A percentile compares a stretch with the other conserved stretches of the same genome.
Conservation (phyloP, 2,797 vertebrate species). For the Pseudochaenichthys georgianus region DNA sequence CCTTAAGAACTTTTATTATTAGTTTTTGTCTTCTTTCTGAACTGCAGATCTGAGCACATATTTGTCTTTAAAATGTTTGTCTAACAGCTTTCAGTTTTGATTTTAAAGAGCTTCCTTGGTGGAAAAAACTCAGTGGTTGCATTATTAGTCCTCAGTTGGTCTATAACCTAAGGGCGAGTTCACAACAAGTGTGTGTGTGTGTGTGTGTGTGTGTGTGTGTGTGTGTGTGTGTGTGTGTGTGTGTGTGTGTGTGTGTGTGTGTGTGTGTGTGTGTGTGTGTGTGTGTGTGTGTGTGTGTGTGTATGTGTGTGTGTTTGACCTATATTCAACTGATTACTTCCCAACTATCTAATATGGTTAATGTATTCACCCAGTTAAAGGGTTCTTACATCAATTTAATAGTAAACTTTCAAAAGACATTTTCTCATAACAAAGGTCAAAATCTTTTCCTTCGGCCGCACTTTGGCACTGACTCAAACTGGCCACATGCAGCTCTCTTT, state of each 20-base stretch:
- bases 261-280: neutral
- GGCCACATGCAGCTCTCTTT: too few relatives aligned
- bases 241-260: too few relatives aligned
- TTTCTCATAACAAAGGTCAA: too few relatives aligned
- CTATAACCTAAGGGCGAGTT: constrained; percentile 6
- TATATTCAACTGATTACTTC: neutral
- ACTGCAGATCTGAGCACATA: neutral
- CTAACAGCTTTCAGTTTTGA: constrained; percentile 3
- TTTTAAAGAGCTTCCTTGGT: neutral
- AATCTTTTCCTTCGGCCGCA: neutral
- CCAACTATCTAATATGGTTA: neutral
- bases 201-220: too few relatives aligned
- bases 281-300: constrained; percentile 9
- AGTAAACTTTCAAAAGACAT: too few relatives aligned
- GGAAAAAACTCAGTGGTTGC: neutral
- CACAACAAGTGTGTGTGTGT: too few relatives aligned
- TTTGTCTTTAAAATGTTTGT: neutral
- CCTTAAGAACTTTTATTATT: constrained; percentile 1
- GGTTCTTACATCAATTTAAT: too few relatives aligned
- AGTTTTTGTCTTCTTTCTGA: neutral
- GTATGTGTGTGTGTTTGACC: neutral
- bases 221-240: too few relatives aligned
- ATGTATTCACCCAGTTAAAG: neutral
- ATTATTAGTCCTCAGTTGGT: constrained; percentile 25
- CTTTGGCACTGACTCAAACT: too few relatives aligned